Evolutionary conservation across 2,113 vertebrate genomes (phyloP).

Genomic region (Bufo bufo): DNA sequence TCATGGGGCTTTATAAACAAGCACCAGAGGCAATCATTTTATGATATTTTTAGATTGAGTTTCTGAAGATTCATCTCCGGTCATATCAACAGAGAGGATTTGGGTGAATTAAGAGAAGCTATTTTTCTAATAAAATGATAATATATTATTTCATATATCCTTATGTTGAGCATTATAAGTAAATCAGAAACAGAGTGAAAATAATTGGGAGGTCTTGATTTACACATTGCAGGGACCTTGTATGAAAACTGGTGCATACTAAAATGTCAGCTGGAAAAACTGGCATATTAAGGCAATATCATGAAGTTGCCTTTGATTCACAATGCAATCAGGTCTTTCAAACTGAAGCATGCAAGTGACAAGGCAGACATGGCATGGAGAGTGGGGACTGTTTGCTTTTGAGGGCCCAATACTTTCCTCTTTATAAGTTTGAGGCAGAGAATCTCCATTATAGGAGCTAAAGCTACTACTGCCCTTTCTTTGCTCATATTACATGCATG

Average conservation of each 20-base stretch:
- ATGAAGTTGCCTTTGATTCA: neutral
- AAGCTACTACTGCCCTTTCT: no score
- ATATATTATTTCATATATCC: slow-evolving; percentile 21
- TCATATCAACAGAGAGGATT: slow-evolving; percentile 28
- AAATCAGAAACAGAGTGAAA: slow-evolving; percentile 15
- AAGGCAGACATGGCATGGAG: no score
- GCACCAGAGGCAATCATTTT: neutral
- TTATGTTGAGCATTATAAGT: slow-evolving; percentile 24
- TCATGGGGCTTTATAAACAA: slow-evolving; percentile 38
- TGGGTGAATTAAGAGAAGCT: slow-evolving; percentile 13
- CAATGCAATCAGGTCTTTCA: neutral
- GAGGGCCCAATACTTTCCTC: neutral
- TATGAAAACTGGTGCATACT: neutral
- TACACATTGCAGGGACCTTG: neutral
- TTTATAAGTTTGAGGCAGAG: neutral
- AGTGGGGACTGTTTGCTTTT: neutral
- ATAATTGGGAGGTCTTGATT: neutral
- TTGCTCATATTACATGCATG: no score
- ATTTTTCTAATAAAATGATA: slow-evolving; percentile 29
- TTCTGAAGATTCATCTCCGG: slow-evolving; percentile 38
- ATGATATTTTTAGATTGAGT: slow-evolving; percentile 30
- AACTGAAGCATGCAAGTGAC: neutral
- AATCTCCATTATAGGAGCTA: neutral
- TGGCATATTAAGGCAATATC: no score
- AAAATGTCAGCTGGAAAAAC: neutral